phyloP scores from a whole-genome alignment of 2,113 vertebrate species.

The Acrocephalus arundinaceus region DNA sequence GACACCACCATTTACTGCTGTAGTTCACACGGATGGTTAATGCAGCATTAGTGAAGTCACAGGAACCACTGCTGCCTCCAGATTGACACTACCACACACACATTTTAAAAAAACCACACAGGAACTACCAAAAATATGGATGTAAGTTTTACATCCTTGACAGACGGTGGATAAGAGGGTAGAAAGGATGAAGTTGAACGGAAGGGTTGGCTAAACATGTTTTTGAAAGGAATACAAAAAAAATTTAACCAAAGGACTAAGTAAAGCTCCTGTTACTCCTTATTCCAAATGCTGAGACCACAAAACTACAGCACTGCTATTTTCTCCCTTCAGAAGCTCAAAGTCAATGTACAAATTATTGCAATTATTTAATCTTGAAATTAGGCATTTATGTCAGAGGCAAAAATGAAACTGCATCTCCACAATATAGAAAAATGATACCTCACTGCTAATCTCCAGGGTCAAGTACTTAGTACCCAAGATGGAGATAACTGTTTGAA shows the following conservation, averaged over 20 bases:
- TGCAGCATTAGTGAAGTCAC: neutral
- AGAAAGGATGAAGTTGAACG: neutral
- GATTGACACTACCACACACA: neutral
- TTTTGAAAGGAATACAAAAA: neutral
- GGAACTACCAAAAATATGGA: neutral
- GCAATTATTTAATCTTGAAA: neutral
- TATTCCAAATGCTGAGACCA: neutral
- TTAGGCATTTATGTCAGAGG: neutral
- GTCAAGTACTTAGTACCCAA: neutral
- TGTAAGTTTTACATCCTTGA: neutral
- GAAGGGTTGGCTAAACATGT: neutral
- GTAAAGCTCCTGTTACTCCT: neutral
- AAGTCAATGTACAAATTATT: neutral
- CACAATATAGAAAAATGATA: neutral
- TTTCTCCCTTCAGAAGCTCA: neutral
- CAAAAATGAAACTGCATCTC: neutral
- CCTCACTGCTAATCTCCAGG: neutral
- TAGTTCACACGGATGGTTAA: neutral
- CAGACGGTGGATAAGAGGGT: neutral
- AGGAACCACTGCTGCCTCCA: neutral
- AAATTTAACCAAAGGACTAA: neutral
- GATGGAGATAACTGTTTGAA: neutral
- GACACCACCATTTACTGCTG: neutral
- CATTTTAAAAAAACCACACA: neutral
- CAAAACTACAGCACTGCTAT: neutral